Base-by-base conservation (phyloP, 2,113 vertebrate genomes). In the Melanocharis versteri region DNA sequence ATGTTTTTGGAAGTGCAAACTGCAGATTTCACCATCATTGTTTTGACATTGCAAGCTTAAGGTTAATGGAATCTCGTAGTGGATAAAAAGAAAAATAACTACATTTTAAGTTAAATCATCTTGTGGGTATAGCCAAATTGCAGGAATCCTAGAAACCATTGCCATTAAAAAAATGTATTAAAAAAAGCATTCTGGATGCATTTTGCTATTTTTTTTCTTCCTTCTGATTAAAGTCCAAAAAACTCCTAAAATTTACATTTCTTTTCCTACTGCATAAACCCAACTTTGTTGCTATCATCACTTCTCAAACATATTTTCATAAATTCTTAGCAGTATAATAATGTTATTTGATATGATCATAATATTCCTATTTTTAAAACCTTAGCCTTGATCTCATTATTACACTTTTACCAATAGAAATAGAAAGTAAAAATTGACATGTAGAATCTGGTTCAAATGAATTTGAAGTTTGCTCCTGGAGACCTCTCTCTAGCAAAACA, bases 1-100 rank as follows among this genome's bases (percentile, higher is more conserved):
- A 95, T 88, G 75, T 93, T 95, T 97, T 93, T 69, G 60, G 91
- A 95, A 88, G 53, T 73, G 56, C 68, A 79, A 94, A 81, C 77
- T 94, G 56, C 73, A 94, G 83, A 81, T 88, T 89, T 87, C 33
- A 58, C 84, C 33, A 62, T 77, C 79, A 68, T 40, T 83, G 28
- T 92, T 96, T 90, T 89, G 88, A 95, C 89, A 56, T 39, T 72
- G 56, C 22, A 89, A 76, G n/a, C 76, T 93, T 72, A 89, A 95
- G 80, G 84, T 95, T 95, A 97, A 73, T 93, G 66, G 24, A 84
- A 90, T 94, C 93, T 88, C 54, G 85, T 93, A 68, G 30, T 37
- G 33, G 35, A 51, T 84, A 77, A 76, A 80, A 93, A 65, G 78
- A 91, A 95, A 93, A 94, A 87, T 64, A 90, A 54, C 6, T 57